Conservation (phyloP, 2,888 invertebrate genomes). For the Euplagia quadripunctaria region DNA sequence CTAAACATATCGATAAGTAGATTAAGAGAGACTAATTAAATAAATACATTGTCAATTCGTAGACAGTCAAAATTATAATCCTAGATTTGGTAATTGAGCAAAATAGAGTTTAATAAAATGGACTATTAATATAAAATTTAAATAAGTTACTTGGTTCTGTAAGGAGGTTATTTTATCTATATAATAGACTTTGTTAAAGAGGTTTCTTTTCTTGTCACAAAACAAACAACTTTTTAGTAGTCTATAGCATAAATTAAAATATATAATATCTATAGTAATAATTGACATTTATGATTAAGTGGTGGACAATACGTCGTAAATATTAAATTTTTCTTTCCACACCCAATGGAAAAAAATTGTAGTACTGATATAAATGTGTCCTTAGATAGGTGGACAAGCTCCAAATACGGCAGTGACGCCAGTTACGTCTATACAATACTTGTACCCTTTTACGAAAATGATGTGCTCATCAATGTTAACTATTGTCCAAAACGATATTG, state of each 20-base stretch:
- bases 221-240: neutral
- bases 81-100: too few relatives aligned
- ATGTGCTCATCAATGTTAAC: slow-evolving; percentile 6
- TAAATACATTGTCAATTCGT: too few relatives aligned
- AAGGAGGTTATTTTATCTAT: neutral
- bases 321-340: slow-evolving; percentile 6
- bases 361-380: slow-evolving; percentile 10
- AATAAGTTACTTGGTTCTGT: neutral
- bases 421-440: slow-evolving; percentile 7
- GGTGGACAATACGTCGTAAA: slow-evolving; percentile 17
- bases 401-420: neutral
- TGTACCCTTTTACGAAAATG: slow-evolving; percentile 17
- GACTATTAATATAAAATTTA: neutral
- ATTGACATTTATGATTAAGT: neutral
- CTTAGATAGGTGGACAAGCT: slow-evolving; percentile 8
- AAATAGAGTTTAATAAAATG: too few relatives aligned
- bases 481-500: slow-evolving; percentile 10
- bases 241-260: too few relatives aligned
- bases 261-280: neutral
- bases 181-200: neutral
- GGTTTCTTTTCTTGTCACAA: neutral
- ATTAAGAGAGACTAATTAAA: too few relatives aligned
- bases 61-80: too few relatives aligned
- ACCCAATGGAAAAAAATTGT: slow-evolving; percentile 13
- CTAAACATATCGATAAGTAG: too few relatives aligned